Base-by-base conservation (phyloP, 2,888 invertebrate species). In the Campoplex capitator region DNA sequence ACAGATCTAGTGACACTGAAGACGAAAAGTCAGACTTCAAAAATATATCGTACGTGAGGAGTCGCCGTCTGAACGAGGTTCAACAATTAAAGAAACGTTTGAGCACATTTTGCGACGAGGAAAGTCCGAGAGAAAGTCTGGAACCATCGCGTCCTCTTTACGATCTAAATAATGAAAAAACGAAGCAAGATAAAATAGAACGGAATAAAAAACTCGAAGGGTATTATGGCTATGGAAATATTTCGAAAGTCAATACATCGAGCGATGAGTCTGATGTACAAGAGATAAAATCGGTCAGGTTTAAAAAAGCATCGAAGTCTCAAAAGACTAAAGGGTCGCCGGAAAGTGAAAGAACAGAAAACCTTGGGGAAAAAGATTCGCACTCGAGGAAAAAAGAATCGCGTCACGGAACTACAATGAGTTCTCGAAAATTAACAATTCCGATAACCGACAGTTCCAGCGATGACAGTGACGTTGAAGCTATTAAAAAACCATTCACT, bases 61-160 rank as follows among this genome's bases (percentile, higher is more conserved):
- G 74, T 71, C 79, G 83, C 70, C 84, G 71, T 54, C 11, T 79
- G 35, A 38, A 51, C 74, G 70, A 87, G 80, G 23, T 68, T 2
- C 77, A 65, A 85, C 45, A 81, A 35, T 67, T 88, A 54, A 67
- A 68, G 18, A 87, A 88, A 75, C 35, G 8, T 1, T 84, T 90
- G 67, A 38, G 0, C n/a, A 74, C 11, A 0, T 13, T 91, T 7
- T 91, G 90, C 38, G 89, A 90, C 68, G 79, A 67, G 45, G 89
- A 90, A 7, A 88, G 89, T 35, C 56, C 80, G 28, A 73, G 73
- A 54, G 83, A 83, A 11, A 35, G 45, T 28, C 0, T 45, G 45
- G 67, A 78, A 28, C 16, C 32, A 45, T 16, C 11, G 58, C 28
- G 38, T 32, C 67, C 48, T 2, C 3, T 51, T 28, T 28, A 2